phyloP scores from a whole-genome alignment of 2,113 vertebrate genomes.

The Spizaetus ornatus region DNA sequence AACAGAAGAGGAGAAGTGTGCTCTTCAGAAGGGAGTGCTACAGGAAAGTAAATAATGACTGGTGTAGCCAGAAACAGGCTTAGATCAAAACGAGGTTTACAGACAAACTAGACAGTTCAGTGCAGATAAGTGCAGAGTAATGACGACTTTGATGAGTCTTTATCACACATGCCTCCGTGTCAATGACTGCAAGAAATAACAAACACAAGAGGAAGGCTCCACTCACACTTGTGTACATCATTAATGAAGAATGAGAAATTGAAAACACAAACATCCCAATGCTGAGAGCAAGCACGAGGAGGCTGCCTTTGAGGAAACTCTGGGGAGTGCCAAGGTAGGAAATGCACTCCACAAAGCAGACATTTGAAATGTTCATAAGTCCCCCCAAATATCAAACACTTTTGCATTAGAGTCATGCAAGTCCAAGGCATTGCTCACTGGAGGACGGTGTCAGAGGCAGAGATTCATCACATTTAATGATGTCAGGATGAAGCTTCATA shows the following conservation, averaged over 20 bases:
- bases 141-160: constrained; percentile 41
- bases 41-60: constrained; percentile 29
- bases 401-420: not conserved
- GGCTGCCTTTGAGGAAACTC: not conserved
- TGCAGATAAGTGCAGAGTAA: constrained; percentile 27
- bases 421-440: not conserved
- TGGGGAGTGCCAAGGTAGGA: not conserved
- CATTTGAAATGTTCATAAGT: not conserved
- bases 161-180: constrained; percentile 9
- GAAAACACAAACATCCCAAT: not conserved
- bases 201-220: not conserved
- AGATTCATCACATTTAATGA: constrained; percentile 22
- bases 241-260: not conserved
- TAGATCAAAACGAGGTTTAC: constrained; percentile 33
- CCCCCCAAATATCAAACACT: not conserved
- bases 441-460: not conserved
- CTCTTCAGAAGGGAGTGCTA: not conserved
- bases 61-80: not conserved
- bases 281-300: not conserved
- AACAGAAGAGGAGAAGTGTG: not conserved
- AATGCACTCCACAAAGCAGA: not conserved
- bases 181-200: not conserved
- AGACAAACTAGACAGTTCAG: constrained; percentile 23
- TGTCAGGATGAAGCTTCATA: not conserved
- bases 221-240: not conserved